Evolutionary conservation across 1,140 invertebrate genomes (phyloP).

Genomic region (Dinoponera quadriceps): DNA sequence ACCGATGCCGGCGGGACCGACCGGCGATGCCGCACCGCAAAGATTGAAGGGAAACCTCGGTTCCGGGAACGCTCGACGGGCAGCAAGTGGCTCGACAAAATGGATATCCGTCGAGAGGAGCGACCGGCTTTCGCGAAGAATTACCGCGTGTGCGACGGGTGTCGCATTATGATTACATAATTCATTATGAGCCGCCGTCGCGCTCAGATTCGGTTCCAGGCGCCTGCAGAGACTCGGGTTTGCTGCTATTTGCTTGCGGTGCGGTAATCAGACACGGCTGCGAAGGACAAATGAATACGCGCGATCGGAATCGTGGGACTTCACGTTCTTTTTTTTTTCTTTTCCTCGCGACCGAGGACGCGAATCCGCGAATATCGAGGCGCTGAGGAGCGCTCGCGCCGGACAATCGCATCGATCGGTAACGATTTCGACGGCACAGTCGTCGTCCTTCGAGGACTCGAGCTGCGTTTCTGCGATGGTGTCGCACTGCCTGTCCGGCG

Average conservation of each 20-base stretch:
- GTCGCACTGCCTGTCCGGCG: too few relatives aligned
- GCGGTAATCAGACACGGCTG: slow-evolving; percentile 44
- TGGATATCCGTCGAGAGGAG: background rate
- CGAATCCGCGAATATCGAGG: too few relatives aligned
- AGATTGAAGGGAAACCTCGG: too few relatives aligned
- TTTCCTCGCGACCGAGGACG: too few relatives aligned
- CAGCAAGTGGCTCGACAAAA: too few relatives aligned
- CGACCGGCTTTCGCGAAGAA: background rate
- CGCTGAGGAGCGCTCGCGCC: background rate
- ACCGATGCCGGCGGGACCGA: too few relatives aligned
- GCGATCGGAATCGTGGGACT: background rate
- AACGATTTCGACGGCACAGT: too few relatives aligned
- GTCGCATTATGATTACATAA: slow-evolving; percentile 44
- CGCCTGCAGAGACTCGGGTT: slow-evolving; percentile 4
- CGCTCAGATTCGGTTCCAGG: slow-evolving; percentile 11
- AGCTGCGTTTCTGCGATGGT: background rate
- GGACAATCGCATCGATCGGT: background rate
- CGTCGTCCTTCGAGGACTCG: background rate
- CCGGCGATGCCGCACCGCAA: too few relatives aligned
- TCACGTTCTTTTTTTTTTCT: background rate
- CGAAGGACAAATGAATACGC: slow-evolving; percentile 44
- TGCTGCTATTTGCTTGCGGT: slow-evolving; percentile 44
- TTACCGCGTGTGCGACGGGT: slow-evolving; percentile 7
- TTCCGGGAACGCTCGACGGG: too few relatives aligned
- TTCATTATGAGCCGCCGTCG: slow-evolving; percentile 19